Evolutionary conservation across 2,113 vertebrate species (phyloP).

Genomic region (Synodontis membranacea): DNA sequence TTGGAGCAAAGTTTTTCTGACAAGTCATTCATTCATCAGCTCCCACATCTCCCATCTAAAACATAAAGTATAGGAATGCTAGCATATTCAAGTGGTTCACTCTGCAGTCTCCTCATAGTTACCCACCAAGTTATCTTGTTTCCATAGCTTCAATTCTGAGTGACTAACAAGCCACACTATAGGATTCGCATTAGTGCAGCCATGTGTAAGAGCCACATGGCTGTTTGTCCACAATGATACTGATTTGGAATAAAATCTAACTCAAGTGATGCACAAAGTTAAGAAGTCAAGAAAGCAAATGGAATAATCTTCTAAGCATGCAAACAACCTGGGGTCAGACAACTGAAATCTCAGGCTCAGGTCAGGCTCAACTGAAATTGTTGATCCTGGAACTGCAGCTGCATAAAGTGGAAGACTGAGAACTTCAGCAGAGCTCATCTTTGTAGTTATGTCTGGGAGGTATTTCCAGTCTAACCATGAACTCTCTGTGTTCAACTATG

Average conservation of each 20-base stretch:
- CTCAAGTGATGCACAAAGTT: neutral
- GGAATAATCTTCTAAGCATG: neutral
- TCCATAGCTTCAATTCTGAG: neutral
- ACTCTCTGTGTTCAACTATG: neutral
- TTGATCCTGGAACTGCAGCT: neutral
- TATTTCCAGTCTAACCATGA: neutral
- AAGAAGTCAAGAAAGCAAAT: neutral
- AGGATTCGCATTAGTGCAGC: neutral
- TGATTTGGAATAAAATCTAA: neutral
- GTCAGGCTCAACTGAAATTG: neutral
- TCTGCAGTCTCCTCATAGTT: neutral
- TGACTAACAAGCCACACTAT: neutral
- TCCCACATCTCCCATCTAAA: neutral
- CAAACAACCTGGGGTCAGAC: neutral
- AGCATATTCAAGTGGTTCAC: neutral
- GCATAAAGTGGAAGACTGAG: neutral
- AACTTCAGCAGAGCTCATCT: neutral
- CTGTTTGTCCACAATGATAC: neutral
- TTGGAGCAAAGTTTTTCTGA: neutral
- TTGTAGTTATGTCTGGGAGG: neutral
- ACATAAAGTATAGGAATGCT: neutral
- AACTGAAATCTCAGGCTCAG: no score
- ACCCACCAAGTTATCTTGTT: neutral
- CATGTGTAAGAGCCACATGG: neutral
- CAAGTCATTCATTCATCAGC: neutral